These are phyloP conservation scores for Pempheris klunzingeri DNA, from an alignment of 2,797 vertebrate species.

Conservation along the genomic window DNA sequence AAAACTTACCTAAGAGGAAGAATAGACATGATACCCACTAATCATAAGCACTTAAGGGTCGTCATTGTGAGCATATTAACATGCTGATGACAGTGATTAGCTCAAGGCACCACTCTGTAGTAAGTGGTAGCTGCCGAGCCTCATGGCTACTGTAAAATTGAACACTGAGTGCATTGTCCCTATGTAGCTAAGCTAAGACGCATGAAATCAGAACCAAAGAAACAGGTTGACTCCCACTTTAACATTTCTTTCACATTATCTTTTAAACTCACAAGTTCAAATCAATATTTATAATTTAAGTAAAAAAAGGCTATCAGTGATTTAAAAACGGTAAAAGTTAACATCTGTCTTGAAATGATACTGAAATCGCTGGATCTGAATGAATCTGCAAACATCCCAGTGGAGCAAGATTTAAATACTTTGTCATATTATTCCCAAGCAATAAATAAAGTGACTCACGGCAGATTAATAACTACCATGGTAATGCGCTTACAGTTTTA, in stretches of 20 bases:
- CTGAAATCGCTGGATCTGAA: too few relatives aligned
- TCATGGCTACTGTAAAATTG: too few relatives aligned
- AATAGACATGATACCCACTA: too few relatives aligned
- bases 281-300: not conserved
- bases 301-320: not conserved
- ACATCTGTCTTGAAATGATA: not conserved
- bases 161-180: not conserved
- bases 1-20: not conserved
- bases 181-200: not conserved
- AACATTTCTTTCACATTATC: not conserved
- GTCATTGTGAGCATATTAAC: not conserved
- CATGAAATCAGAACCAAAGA: too few relatives aligned
- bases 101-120: too few relatives aligned
- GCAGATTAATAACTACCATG: conserved; percentile 43
- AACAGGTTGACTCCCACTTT: not conserved
- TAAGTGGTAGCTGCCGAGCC: too few relatives aligned
- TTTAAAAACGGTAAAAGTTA: not conserved
- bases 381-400: not conserved
- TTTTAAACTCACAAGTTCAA: not conserved
- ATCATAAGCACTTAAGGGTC: too few relatives aligned
- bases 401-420: not conserved
- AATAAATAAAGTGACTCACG: conserved; percentile 54
- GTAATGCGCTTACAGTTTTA: conserved; percentile 48
- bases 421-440: conserved; percentile 28
- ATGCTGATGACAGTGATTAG: not conserved